Base-by-base conservation (phyloP, 2,113 vertebrate species). In the Pollachius pollachius region DNA sequence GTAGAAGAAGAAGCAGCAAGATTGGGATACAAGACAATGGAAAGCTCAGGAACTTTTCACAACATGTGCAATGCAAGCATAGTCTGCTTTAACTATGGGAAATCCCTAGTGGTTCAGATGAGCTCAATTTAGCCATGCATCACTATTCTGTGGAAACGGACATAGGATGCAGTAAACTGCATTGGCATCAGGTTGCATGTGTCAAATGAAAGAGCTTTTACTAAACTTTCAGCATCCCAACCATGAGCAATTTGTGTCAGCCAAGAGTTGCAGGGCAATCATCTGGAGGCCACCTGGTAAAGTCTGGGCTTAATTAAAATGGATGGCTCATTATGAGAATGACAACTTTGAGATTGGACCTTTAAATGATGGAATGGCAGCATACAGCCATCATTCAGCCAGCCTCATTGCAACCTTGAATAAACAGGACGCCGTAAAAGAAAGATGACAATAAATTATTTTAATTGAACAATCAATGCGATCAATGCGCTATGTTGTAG, bases 21-120 rank as follows among this genome's bases (percentile, higher is more conserved):
- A 9, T 48, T 48, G 12, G 41, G 12, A 48, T 9, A 9, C 41
- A 48, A 48, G 41, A 48, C 41, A 77, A 91, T 85, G 81, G 73
- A 54, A 71, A 79, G 18, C 56, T n/a, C 81, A 72, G 61, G 81
- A 71, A 74, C 79, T 61, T 76, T 88, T 72, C 71, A 77, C 34
- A 62, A 58, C 4, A 19, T 68, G 13, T 37, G 16, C 3, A 15
- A 62, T 69, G 62, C 65, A 75, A 72, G 73, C 71, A 73, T 69
- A 64, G 78, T 73, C 65, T 56, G 8, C 61, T 23, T 65, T 15
- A 59, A 65, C 63, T 76, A 67, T 5, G 54, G 54, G 62, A 77
- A 75, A 78, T 81, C 30, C 13, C 48, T 64, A 68, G 58, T 12
- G 41, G 7, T 48, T 48, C 8, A 48, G 41, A 13, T 48, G 5